Conservation (phyloP, 2,797 vertebrate genomes). For the Avahi laniger region DNA sequence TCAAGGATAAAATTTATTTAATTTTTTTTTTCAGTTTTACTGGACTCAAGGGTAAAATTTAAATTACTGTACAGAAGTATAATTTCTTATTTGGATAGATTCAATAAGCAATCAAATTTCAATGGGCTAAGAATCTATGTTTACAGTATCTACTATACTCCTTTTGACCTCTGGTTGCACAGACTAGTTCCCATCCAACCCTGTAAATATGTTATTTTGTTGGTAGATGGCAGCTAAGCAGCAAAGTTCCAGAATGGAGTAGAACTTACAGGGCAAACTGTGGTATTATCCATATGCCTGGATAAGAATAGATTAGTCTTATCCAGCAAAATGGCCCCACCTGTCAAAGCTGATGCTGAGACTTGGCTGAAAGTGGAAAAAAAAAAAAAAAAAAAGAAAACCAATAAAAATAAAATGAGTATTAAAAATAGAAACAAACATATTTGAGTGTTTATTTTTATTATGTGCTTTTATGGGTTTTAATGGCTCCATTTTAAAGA, state of each 20-base stretch:
- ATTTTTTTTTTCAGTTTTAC: too few species aligned
- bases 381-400: too few species aligned
- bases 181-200: neutral
- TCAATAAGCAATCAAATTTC: neutral
- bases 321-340: neutral
- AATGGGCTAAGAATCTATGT: neutral
- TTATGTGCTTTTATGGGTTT: neutral
- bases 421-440: neutral
- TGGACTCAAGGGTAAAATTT: neutral
- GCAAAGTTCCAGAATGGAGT: neutral
- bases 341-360: neutral
- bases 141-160: neutral
- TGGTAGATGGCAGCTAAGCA: neutral
- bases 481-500: neutral
- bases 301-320: neutral
- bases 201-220: neutral
- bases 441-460: neutral
- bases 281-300: neutral
- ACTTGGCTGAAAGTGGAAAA: neutral
- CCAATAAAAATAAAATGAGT: neutral
- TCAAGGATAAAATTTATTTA: neutral
- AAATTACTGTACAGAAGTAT: neutral
- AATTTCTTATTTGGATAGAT: slow-evolving; percentile 20
- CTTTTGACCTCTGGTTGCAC: neutral
- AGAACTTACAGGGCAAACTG: neutral